A percentile compares a stretch with the other conserved stretches of the same genome.
Evolutionary conservation across 2,888 invertebrate genomes (phyloP).

Genomic region (Euplexia lucipara): DNA sequence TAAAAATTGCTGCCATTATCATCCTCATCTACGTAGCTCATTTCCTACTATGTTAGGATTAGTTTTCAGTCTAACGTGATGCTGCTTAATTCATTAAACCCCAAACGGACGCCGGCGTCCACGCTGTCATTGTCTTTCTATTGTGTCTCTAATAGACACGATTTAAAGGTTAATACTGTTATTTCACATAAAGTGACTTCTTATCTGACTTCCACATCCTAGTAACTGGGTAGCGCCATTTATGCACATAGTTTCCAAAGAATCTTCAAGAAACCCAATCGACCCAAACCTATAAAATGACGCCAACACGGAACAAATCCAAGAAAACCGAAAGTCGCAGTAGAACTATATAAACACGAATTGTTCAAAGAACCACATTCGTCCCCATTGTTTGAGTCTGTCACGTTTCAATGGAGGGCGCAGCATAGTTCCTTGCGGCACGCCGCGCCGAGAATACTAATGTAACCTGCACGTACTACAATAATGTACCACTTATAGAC

Average conservation of each 20-base stretch:
- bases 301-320: constrained; percentile 49
- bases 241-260: neutral
- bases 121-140: too few species aligned
- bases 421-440: constrained; percentile 60
- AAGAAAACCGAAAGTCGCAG: constrained; percentile 46
- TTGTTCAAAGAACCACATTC: constrained; percentile 39
- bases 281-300: constrained; percentile 34
- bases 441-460: constrained; percentile 59
- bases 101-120: too few species aligned
- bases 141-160: too few species aligned
- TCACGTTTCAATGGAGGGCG: constrained; percentile 67
- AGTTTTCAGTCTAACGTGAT: too few species aligned
- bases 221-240: too few species aligned
- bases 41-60: too few species aligned
- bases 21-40: too few species aligned
- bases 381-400: constrained; percentile 52
- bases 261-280: neutral
- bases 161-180: too few species aligned
- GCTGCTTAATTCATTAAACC: too few species aligned
- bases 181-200: too few species aligned
- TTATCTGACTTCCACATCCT: too few species aligned
- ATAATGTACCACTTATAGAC: constrained; percentile 53
- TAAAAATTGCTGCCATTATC: too few species aligned
- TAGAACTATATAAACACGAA: constrained; percentile 35
- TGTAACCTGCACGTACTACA: constrained; percentile 36